These are phyloP conservation scores for Pogonomyrmex californicus DNA, from an alignment of 1,140 invertebrate species.

Conservation along the genomic window DNA sequence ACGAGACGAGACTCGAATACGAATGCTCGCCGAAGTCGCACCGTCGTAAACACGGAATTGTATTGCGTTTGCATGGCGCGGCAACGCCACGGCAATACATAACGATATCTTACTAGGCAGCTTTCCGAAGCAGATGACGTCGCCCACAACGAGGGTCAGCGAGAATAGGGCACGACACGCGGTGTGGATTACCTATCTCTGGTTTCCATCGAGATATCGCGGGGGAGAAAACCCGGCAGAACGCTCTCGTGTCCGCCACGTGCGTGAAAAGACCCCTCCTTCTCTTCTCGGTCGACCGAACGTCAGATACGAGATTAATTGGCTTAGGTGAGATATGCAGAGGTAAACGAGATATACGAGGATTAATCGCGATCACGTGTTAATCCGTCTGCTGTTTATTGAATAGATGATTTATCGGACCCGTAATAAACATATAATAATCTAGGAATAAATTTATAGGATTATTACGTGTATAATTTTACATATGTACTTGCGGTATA, in stretches of 20 bases:
- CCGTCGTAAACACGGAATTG: slow-evolving; percentile 49
- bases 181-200: slow-evolving; percentile 69
- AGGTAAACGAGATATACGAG: neutral
- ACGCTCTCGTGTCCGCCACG: neutral
- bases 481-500: neutral
- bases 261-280: slow-evolving; percentile 7
- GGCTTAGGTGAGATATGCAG: neutral
- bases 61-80: slow-evolving; percentile 54
- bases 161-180: slow-evolving; percentile 11
- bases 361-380: neutral
- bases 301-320: slow-evolving; percentile 15
- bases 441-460: neutral
- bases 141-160: neutral
- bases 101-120: slow-evolving; percentile 65
- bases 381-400: neutral
- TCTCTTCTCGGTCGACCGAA: slow-evolving; percentile 3
- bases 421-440: neutral
- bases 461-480: neutral
- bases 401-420: neutral
- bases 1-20: slow-evolving; percentile 35
- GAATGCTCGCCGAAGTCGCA: slow-evolving; percentile 2
- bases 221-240: neutral
- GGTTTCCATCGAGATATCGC: slow-evolving; percentile 49
- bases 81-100: neutral
- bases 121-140: slow-evolving; percentile 58